Evolutionary conservation across 1,140 invertebrate genomes (phyloP), one percentile per base, ranked within the genome.

Genomic region (Asbolus verrucosus): DNA sequence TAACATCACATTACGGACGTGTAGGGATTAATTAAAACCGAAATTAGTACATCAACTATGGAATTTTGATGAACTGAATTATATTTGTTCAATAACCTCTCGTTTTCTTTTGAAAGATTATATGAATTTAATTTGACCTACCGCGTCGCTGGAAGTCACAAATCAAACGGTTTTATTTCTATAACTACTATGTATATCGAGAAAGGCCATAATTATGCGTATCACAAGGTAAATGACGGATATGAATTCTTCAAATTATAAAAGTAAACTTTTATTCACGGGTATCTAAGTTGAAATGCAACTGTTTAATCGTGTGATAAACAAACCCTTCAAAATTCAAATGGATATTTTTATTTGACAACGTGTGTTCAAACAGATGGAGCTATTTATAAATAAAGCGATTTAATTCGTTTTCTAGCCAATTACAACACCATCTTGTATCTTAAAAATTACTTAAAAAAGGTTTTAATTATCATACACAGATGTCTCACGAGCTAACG

Each of bases 11-110:
- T 54, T 54, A 54, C 46, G 1, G 21, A 13, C 46, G 18, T 9
- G 19, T 30, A 54, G n/a, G 46, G 46, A 54, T 54, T 54, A 54
- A 54, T 54, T 54, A 54, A 54, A 54, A 54, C 46, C 14, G 46
- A 54, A 54, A 54, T 54, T 54, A 18, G 14, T 27, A 24, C 11
- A 54, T 27, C 46, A 54, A 16, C 27, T 6, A 6, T 54, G 3
- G 46, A 54, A 27, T 54, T 14, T 6, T 2, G 21, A 13, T 24
- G n/a, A 14, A 54, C 2, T 27, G 43, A 24, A 18, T 24, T 24
- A 50, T 50, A 18, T 50, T 43, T 43, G 39, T 43, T 14, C 39
- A 16, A 43, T 43, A 11, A 43, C 39, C 39, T 43, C n/a, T 38
- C 33, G 33, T 38, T 50, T 50, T 50, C 43, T 50, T 50, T 8